Percentiles rank a stretch among this genome's conserved stretches.
phyloP scores from a whole-genome alignment of 2,888 invertebrate genomes.

The Troides helena region DNA sequence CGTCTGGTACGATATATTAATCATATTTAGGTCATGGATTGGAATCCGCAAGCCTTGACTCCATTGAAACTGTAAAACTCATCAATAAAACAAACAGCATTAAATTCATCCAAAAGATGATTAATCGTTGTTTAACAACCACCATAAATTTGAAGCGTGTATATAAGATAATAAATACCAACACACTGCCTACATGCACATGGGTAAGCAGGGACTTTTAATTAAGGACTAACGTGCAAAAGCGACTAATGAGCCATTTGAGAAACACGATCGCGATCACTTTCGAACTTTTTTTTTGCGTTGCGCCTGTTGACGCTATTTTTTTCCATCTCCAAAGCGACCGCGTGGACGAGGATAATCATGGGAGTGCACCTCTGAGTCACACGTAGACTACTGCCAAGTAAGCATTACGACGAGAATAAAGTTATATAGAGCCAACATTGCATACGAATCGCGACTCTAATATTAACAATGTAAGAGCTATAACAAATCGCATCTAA shows the following conservation, averaged over 20 bases:
- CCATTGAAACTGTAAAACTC: too few species aligned
- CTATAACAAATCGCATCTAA: slow-evolving; percentile 37
- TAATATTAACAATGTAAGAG: slow-evolving; percentile 40
- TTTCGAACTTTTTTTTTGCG: slow-evolving; percentile 37
- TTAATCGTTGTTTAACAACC: slow-evolving; percentile 33
- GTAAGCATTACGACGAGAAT: slow-evolving; percentile 44
- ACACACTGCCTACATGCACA: slow-evolving; percentile 6
- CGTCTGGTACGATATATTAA: slow-evolving; percentile 31
- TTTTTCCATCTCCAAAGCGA: slow-evolving; percentile 41
- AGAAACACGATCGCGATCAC: slow-evolving; percentile 39
- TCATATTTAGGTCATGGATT: too few species aligned
- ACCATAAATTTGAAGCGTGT: slow-evolving; percentile 29
- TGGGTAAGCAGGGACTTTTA: slow-evolving; percentile 14
- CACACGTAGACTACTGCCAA: slow-evolving; percentile 65
- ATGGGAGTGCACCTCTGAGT: slow-evolving; percentile 66
- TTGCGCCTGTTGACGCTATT: slow-evolving; percentile 39
- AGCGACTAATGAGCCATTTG: slow-evolving; percentile 35
- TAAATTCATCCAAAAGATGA: slow-evolving; percentile 12
- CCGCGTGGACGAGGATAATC: slow-evolving; percentile 52
- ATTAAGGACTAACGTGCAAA: slow-evolving; percentile 26
- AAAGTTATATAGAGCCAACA: slow-evolving; percentile 49
- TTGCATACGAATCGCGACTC: slow-evolving; percentile 52
- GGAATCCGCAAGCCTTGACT: too few species aligned
- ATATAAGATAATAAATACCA: slow-evolving; percentile 8
- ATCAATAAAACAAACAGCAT: too few species aligned